These are phyloP conservation scores for Drosophila stalkeri DNA, from an alignment of 2,888 invertebrate genomes.

Conservation along the genomic window DNA sequence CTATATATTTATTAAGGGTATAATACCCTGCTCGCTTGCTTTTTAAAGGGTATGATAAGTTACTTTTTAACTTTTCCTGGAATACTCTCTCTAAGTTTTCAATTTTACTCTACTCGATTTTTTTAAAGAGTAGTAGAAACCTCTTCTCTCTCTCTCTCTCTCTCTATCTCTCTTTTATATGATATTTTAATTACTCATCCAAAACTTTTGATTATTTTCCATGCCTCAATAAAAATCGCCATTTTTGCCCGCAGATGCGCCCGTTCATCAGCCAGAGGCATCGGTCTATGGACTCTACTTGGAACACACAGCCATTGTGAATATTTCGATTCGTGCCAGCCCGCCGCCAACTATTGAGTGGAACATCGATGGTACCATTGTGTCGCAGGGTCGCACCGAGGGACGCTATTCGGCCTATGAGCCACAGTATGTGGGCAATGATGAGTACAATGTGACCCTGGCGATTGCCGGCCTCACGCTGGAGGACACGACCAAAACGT, in stretches of 20 bases:
- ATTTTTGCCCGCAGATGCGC: conserved; percentile 86
- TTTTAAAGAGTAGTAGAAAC: too few relatives aligned
- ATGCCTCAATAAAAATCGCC: background rate
- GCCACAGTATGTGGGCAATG: conserved; percentile 86
- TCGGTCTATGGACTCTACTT: conserved; percentile 91
- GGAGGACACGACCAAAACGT: conserved; percentile 91
- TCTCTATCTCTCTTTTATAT: background rate
- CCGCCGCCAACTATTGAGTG: conserved; percentile 90
- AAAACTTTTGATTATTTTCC: background rate
- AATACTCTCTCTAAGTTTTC: too few relatives aligned
- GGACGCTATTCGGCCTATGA: conserved; percentile 83
- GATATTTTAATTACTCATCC: background rate
- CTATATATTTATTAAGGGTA: background rate
- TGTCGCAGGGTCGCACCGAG: conserved; percentile 86
- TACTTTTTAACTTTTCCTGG: too few relatives aligned
- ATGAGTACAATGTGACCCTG: conserved; percentile 89
- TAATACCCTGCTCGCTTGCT: too few relatives aligned
- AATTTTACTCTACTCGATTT: too few relatives aligned
- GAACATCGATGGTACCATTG: conserved; percentile 87
- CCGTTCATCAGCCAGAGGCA: conserved; percentile 87
- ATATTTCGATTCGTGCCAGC: conserved; percentile 90
- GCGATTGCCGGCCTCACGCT: conserved; percentile 89
- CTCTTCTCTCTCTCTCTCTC: too few relatives aligned
- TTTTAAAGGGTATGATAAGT: too few relatives aligned
- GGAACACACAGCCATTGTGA: conserved; percentile 89